Base-by-base conservation (phyloP, 2,797 vertebrate species). In the Callimico goeldii region DNA sequence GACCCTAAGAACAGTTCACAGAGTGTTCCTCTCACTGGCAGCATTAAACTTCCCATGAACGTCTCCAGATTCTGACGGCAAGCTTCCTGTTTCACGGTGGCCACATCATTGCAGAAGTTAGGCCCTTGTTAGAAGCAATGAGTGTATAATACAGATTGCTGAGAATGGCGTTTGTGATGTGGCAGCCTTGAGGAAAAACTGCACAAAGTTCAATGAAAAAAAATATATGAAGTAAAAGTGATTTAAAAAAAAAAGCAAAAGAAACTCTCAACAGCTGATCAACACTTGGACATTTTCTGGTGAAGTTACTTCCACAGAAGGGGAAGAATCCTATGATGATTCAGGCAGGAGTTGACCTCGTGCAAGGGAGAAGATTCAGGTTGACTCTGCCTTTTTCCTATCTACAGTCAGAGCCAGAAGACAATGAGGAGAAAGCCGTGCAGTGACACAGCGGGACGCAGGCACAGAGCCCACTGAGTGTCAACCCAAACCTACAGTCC, bases 121-220 rank as follows among this genome's bases (percentile, higher is more conserved):
- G 64, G 11, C 28, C 10, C 14, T 36, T 22, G 73, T 73, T n/a
- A 86, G 67, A 89, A 67, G 81, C 46, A 26, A 39, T 50, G n/a
- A 79, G n/a, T 52, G 2, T 33, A 36, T 8, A 79, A 41, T 30
- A 20, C 1, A 5, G 30, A 55, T 20, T 33, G 8, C 11, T 43
- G 26, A 88, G 82, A 87, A 86, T 19, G 52, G 46, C 85, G 28
- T 57, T 43, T 20, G 28, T 48, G 39, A 26, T 10, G 20, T 9
- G 70, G 73, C 33, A 91, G 13, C n/a, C 55, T 81, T 89, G 41
- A 93, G 39, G 39, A 82, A 92, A 81, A 67, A 33, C 6, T 77
- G 22, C n/a, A 22, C 33, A 52, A 67, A 81, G 26, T 52, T 57
- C 88, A 94, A 73, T 30, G 1, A 20, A 86, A 80, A 87, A 17